Evolutionary conservation across 2,888 invertebrate genomes (phyloP).

Genomic region (Catotricha subobsoleta): DNA sequence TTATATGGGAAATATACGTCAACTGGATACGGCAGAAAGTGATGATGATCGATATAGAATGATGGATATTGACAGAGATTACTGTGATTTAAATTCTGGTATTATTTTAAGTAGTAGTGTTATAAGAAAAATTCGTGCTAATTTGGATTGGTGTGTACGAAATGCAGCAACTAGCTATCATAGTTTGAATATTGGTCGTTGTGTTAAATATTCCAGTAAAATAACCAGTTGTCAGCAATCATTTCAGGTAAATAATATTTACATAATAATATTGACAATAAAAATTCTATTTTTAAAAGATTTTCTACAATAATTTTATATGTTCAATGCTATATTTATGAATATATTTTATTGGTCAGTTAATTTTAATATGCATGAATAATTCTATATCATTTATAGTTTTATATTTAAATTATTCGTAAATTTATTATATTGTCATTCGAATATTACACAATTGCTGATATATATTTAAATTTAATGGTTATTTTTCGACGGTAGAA

Average conservation of each 20-base stretch:
- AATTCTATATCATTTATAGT: too few relatives aligned
- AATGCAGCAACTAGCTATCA: slow-evolving; percentile 68
- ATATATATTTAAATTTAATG: too few relatives aligned
- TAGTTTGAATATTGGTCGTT: slow-evolving; percentile 76
- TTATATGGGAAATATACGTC: slow-evolving; percentile 51
- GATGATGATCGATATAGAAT: slow-evolving; percentile 7
- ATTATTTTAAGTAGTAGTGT: slow-evolving; percentile 77
- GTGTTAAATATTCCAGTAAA: slow-evolving; percentile 35
- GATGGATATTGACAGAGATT: slow-evolving; percentile 19
- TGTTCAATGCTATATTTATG: too few relatives aligned
- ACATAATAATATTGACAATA: too few relatives aligned
- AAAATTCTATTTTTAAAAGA: too few relatives aligned
- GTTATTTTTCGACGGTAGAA: too few relatives aligned
- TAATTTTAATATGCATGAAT: too few relatives aligned
- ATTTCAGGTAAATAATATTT: slow-evolving; percentile 32
- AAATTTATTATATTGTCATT: too few relatives aligned
- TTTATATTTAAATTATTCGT: too few relatives aligned
- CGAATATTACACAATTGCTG: too few relatives aligned
- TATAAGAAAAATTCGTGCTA: slow-evolving; percentile 53
- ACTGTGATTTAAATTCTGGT: slow-evolving; percentile 51
- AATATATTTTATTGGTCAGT: too few relatives aligned
- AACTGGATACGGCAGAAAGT: slow-evolving; percentile 40
- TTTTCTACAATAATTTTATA: too few relatives aligned
- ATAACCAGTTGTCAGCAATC: slow-evolving; percentile 26
- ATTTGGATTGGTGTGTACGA: slow-evolving; percentile 78